Conservation (phyloP, 2,797 vertebrate species). For the Sphenodon punctatus region DNA sequence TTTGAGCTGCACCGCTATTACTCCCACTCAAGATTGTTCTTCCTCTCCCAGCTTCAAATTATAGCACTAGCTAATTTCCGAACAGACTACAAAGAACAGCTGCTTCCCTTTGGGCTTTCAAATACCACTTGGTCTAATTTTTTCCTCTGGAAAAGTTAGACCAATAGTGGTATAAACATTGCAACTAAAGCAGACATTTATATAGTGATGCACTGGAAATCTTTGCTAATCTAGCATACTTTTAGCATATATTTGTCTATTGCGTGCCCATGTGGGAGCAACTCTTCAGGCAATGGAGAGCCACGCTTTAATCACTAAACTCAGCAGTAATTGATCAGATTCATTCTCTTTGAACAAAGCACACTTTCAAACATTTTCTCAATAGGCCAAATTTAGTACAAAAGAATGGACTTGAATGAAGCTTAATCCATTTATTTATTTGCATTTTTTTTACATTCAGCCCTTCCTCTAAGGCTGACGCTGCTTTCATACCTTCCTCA, state of each 20-base stretch:
- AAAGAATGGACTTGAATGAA: no score
- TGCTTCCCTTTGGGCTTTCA: slow-evolving; percentile 41
- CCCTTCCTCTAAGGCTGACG: no score
- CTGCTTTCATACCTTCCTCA: no score
- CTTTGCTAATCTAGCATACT: not conserved
- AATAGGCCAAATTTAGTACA: no score
- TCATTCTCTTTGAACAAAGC: not conserved
- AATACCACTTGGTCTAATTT: slow-evolving; percentile 47
- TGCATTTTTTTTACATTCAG: no score
- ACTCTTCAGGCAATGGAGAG: no score
- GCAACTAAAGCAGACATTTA: slow-evolving; percentile 25
- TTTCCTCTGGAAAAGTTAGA: slow-evolving; percentile 28
- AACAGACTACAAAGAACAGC: slow-evolving; percentile 53
- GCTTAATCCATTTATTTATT: no score
- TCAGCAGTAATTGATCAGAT: not conserved
- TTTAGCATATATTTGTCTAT: not conserved
- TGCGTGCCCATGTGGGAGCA: not conserved
- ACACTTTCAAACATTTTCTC: not conserved
- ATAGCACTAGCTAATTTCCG: slow-evolving; percentile 44
- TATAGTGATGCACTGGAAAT: slow-evolving; percentile 34
- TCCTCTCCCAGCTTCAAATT: slow-evolving; percentile 36
- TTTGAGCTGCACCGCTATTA: slow-evolving; percentile 46
- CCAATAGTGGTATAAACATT: slow-evolving; percentile 20
- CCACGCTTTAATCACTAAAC: not conserved
- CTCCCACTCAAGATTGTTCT: slow-evolving; percentile 38